phyloP scores from a whole-genome alignment of 2,113 vertebrate genomes.

The Alexandromys fortis region DNA sequence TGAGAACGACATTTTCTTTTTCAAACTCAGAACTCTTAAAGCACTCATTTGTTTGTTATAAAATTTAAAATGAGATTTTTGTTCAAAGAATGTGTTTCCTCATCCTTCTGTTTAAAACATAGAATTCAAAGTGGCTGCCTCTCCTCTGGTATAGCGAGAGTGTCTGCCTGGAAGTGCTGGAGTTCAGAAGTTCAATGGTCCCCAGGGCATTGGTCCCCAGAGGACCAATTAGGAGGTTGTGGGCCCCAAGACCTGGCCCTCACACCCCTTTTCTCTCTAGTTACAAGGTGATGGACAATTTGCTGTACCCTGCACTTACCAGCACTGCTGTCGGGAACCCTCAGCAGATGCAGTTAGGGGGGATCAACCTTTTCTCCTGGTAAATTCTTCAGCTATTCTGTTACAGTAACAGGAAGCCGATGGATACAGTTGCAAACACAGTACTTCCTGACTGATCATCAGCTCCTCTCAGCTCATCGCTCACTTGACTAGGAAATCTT shows the following conservation, averaged over 20 bases:
- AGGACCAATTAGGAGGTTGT: too few relatives aligned
- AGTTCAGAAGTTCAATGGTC: background rate
- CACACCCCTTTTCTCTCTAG: background rate
- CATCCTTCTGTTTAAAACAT: conserved; percentile 26
- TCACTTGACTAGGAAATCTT: background rate
- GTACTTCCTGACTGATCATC: background rate
- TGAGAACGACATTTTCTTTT: conserved; percentile 40
- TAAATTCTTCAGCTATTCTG: background rate
- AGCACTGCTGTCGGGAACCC: too few relatives aligned
- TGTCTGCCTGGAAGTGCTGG: background rate
- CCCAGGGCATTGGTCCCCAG: background rate
- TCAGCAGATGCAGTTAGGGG: too few relatives aligned
- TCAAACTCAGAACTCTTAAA: background rate
- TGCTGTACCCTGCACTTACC: background rate
- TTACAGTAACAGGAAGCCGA: background rate
- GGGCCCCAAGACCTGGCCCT: background rate
- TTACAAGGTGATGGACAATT: background rate
- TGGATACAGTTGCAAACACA: background rate
- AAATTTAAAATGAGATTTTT: conserved; percentile 54
- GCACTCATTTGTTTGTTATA: conserved; percentile 53
- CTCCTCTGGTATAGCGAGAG: conserved; percentile 12
- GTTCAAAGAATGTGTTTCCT: conserved; percentile 37
- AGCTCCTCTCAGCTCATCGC: background rate
- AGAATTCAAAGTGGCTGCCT: background rate
- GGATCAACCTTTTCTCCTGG: background rate